Conservation (phyloP, 2,888 invertebrate genomes). For the Cancer borealis region DNA sequence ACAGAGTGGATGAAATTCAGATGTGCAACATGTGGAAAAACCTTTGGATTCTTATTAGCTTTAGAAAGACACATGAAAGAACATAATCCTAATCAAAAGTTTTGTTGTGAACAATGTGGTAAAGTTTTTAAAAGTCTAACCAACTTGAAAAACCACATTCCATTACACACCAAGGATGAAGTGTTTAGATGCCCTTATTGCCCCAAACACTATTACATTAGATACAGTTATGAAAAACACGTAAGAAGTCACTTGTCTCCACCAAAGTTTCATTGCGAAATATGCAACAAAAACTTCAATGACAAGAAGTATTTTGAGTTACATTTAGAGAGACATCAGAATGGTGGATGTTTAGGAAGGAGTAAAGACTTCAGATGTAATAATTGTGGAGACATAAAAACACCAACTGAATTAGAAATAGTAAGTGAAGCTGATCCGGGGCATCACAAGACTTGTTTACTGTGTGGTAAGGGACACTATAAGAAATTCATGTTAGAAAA, state of each 20-base stretch:
- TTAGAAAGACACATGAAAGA: constrained; percentile 73
- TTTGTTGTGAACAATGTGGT: constrained; percentile 74
- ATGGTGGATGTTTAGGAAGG: constrained; percentile 64
- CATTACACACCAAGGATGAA: constrained; percentile 67
- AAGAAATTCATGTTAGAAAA: constrained; percentile 67
- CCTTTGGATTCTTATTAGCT: constrained; percentile 68
- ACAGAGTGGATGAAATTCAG: constrained; percentile 73
- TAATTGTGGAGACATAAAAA: constrained; percentile 67
- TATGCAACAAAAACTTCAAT: constrained; percentile 64
- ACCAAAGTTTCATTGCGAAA: constrained; percentile 67
- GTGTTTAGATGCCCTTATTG: constrained; percentile 67
- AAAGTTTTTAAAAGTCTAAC: constrained; percentile 68
- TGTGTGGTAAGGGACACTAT: constrained; percentile 71
- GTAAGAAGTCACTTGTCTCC: constrained; percentile 61
- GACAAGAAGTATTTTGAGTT: constrained; percentile 67
- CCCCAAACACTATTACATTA: constrained; percentile 69
- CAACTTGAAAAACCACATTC: constrained; percentile 69
- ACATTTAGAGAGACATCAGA: constrained; percentile 67
- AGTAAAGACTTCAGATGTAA: constrained; percentile 71
- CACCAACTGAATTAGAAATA: constrained; percentile 49
- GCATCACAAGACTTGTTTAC: constrained; percentile 69
- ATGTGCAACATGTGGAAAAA: constrained; percentile 68
- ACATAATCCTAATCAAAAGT: constrained; percentile 72
- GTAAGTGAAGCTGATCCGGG: constrained; percentile 56
- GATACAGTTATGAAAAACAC: constrained; percentile 71